Conservation (phyloP, 2,888 invertebrate genomes). For the Macaria liturata region DNA sequence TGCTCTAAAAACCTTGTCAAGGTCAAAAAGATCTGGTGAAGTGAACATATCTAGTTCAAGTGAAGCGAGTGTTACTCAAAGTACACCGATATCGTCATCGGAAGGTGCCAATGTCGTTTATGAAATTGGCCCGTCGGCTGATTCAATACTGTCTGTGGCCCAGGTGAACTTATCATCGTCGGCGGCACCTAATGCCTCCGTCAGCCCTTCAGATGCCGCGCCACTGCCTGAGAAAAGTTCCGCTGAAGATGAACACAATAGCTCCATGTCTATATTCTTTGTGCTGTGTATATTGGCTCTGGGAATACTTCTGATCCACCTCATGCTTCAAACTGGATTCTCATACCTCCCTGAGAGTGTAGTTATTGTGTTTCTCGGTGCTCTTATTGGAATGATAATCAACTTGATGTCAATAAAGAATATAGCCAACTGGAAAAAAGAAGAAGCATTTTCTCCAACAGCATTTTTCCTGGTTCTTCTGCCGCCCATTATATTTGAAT, state of each 20-base stretch:
- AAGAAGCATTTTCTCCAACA: conserved; percentile 99
- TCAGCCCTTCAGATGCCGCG: conserved; percentile 88
- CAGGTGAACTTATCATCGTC: conserved; percentile 64
- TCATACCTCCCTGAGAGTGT: conserved; percentile 99
- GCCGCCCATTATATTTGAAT: conserved; percentile 99
- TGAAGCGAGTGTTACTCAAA: conserved; percentile 50
- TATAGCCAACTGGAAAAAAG: conserved; percentile 97
- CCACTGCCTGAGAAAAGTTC: conserved; percentile 94
- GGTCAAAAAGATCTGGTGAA: conserved; percentile 59
- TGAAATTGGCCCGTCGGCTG: conserved; percentile 63
- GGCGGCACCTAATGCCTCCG: conserved; percentile 58
- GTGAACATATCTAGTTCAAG: conserved; percentile 55
- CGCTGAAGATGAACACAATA: conserved; percentile 97
- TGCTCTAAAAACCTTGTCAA: conserved; percentile 41
- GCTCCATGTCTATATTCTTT: conserved; percentile 98
- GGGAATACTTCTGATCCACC: conserved; percentile 96
- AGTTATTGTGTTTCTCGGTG: conserved; percentile 97
- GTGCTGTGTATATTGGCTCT: conserved; percentile 97
- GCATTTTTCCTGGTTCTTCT: conserved; percentile 98
- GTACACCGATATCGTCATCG: conserved; percentile 50
- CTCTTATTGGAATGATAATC: conserved; percentile 94
- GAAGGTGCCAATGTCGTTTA: conserved; percentile 58
- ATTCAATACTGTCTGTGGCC: conserved; percentile 57
- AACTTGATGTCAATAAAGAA: conserved; percentile 94
- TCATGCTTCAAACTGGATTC: conserved; percentile 97